Evolutionary conservation across 2,113 vertebrate species (phyloP).

Genomic region (Ageneiosus marmoratus): DNA sequence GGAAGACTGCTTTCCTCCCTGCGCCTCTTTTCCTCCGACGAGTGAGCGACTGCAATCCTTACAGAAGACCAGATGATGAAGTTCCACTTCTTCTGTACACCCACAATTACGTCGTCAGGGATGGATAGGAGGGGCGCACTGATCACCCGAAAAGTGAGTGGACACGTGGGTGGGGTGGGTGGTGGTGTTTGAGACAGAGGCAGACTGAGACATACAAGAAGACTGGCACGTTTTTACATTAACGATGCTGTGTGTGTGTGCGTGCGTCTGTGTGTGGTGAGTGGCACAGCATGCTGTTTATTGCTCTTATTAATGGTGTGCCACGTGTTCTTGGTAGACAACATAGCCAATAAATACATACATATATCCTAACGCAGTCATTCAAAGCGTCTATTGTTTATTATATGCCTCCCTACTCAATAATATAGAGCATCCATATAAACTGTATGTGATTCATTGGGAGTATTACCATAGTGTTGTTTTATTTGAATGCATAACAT

Average conservation of each 20-base stretch:
- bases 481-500: neutral
- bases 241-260: neutral
- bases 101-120: conserved; percentile 88
- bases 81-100: conserved; percentile 85
- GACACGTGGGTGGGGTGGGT: conserved; percentile 56
- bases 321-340: conserved; percentile 4
- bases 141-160: conserved; percentile 70
- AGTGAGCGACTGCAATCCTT: conserved; percentile 67
- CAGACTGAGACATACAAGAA: conserved; percentile 33
- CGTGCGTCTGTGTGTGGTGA: neutral
- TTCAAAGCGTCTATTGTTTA: neutral
- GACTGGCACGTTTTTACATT: neutral
- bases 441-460: neutral
- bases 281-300: neutral
- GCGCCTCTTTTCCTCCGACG: conserved; percentile 58
- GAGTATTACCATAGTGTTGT: neutral
- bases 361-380: neutral
- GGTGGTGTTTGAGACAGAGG: neutral
- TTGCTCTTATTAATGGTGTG: conserved; percentile 2
- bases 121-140: conserved; percentile 83
- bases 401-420: neutral
- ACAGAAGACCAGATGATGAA: conserved; percentile 71
- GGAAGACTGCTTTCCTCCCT: conserved; percentile 13
- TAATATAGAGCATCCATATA: neutral
- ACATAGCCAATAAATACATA: neutral